phyloP scores from a whole-genome alignment of 2,113 vertebrate genomes.

The Phaethornis superciliosus region DNA sequence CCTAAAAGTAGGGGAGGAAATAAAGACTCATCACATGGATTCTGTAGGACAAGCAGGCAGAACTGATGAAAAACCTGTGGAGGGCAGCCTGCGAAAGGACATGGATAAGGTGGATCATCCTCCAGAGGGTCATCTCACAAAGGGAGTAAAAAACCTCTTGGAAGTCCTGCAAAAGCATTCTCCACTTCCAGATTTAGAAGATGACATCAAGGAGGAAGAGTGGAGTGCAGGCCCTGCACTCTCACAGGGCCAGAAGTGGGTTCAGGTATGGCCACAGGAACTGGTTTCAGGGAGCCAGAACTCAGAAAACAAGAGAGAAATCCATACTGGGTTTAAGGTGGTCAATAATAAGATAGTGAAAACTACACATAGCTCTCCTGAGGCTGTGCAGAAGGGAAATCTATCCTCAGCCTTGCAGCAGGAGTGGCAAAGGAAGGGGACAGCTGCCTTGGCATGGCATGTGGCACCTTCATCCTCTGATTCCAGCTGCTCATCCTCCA shows the following conservation, averaged over 20 bases:
- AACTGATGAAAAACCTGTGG: background rate
- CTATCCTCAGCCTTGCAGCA: background rate
- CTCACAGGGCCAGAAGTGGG: background rate
- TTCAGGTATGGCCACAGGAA: background rate
- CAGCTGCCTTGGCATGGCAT: accelerated
- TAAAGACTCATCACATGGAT: background rate
- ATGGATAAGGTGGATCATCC: background rate
- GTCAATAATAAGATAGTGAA: constrained; percentile 66
- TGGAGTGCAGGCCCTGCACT: background rate
- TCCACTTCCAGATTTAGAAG: background rate
- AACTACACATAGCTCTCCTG: background rate
- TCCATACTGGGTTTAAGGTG: constrained; percentile 63
- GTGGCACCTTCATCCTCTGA: constrained; percentile 8
- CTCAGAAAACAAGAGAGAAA: background rate
- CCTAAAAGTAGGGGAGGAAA: background rate
- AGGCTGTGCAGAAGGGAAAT: background rate
- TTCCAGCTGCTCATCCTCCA: background rate
- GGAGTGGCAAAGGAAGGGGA: background rate
- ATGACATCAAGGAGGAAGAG: background rate
- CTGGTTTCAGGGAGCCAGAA: background rate
- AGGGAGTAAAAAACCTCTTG: background rate
- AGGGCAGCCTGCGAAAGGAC: background rate
- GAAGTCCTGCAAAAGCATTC: background rate
- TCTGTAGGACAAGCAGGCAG: background rate
- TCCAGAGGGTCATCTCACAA: background rate